Evolutionary conservation across 2,113 vertebrate species (phyloP).

Genomic region (Perca flavescens): DNA sequence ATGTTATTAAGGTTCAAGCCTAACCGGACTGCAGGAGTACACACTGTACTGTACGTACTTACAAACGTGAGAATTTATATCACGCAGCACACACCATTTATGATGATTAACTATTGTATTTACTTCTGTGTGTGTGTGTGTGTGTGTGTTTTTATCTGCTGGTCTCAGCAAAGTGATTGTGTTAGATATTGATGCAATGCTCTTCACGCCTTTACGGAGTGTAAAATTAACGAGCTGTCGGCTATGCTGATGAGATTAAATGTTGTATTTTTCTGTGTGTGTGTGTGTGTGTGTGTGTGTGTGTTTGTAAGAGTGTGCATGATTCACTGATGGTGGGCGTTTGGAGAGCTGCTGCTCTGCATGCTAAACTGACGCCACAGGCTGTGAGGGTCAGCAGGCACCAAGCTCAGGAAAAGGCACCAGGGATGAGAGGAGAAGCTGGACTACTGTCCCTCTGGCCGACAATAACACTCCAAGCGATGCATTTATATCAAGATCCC

Average conservation of each 20-base stretch:
- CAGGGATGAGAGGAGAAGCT: slow-evolving; percentile 17
- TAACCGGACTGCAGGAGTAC: not conserved
- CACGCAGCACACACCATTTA: slow-evolving; percentile 28
- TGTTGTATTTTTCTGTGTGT: slow-evolving; percentile 36
- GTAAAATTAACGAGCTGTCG: slow-evolving; percentile 78
- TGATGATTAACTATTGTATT: slow-evolving; percentile 68
- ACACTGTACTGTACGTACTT: not conserved
- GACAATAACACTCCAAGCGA: not conserved
- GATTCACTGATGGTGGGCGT: slow-evolving; percentile 72
- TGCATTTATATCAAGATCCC: not conserved
- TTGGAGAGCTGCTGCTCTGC: slow-evolving; percentile 68
- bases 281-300: slow-evolving; percentile 33
- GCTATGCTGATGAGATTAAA: slow-evolving; percentile 67
- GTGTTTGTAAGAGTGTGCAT: slow-evolving; percentile 46
- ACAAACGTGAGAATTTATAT: slow-evolving; percentile 36
- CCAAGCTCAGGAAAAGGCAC: slow-evolving; percentile 31
- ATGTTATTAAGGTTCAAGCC: not conserved
- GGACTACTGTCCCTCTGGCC: not conserved
- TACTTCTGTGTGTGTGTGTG: slow-evolving; percentile 35
- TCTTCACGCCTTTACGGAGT: slow-evolving; percentile 73
- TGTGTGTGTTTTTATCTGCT: slow-evolving; percentile 55
- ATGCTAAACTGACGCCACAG: slow-evolving; percentile 66
- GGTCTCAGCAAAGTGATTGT: slow-evolving; percentile 73
- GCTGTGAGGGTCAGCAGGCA: slow-evolving; percentile 60
- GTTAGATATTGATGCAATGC: slow-evolving; percentile 73